Base-by-base conservation (phyloP, 2,888 invertebrate genomes). In the Lamproptera curius region DNA sequence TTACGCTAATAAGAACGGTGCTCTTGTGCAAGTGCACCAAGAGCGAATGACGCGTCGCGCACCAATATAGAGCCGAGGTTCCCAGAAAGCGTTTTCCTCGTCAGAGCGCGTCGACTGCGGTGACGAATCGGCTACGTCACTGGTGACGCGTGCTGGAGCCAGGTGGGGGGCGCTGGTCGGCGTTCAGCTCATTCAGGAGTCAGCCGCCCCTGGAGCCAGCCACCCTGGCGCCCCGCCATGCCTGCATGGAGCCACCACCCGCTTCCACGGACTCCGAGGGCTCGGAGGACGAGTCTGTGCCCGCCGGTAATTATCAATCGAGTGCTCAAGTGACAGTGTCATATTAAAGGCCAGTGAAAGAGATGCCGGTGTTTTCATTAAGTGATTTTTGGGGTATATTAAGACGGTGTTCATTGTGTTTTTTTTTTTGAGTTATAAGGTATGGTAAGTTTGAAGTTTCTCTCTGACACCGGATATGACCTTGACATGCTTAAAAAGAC, bases 81-180 rank as follows among this genome's bases (percentile, higher is more conserved):
- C 86, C 66, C 68, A 70, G 86, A 85, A 85, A 74, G 69, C 86
- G 80, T 86, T 86, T 85, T 86, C 86, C 85, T 85, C 73, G 72
- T 72, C 67, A 65, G 66, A 51, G 59, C 62, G 70, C 66, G 70
- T n/a, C n/a, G n/a, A n/a, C n/a, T 61, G 70, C 20, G 20, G 62
- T 79, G 80, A 79, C 78, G 77, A 75, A 76, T 76, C 62, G 53
- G 42, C 68, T 61, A 83, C 85, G 84, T 83, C 80, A 81, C 72
- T 59, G 63, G 54, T 84, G 83, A 82, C 81, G 82, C 53, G 58
- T 62, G 50, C 61, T 20, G 63, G 75, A 83, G 73, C 56, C 64
- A 63, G 52, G 52, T 65, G 52, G 64, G 56, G 58, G 53, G 44
- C 49, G 51, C 50, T 23, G 23, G 46, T 16, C 6, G 38, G 28